Conservation (phyloP, 2,797 vertebrate species). For the Cyprinella venusta region DNA sequence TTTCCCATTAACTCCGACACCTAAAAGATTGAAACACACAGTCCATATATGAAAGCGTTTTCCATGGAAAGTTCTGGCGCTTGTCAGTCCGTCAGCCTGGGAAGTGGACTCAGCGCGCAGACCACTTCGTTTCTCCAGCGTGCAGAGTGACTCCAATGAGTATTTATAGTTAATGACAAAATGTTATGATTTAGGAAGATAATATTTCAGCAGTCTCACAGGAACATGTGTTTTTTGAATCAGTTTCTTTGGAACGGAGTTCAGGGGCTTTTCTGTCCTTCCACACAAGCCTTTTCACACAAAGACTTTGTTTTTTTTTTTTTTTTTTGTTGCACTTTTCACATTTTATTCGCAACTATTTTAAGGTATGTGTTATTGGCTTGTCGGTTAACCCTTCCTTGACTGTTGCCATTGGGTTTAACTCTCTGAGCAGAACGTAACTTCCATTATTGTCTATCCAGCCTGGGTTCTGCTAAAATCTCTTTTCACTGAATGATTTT, state of each 20-base stretch:
- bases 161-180: constrained; percentile 80
- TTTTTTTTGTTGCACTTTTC: constrained; percentile 43
- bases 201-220: constrained; percentile 77
- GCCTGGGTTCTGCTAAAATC: constrained; percentile 57
- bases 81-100: constrained; percentile 71
- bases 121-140: constrained; percentile 70
- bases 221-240: constrained; percentile 78
- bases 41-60: constrained; percentile 69
- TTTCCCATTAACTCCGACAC: constrained; percentile 73
- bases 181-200: constrained; percentile 79
- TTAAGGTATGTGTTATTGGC: constrained; percentile 55
- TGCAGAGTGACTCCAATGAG: constrained; percentile 72
- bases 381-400: constrained; percentile 64
- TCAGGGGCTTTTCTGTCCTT: constrained; percentile 73
- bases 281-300: constrained; percentile 66
- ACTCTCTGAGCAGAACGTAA: constrained; percentile 48
- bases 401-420: constrained; percentile 53
- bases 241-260: constrained; percentile 68
- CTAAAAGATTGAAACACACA: constrained; percentile 66
- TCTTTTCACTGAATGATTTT: constrained; percentile 52
- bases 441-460: constrained; percentile 51
- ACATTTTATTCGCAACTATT: constrained; percentile 51
- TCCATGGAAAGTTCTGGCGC: constrained; percentile 79
- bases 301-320: constrained; percentile 46
- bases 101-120: constrained; percentile 70